Evolutionary conservation across 1,140 invertebrate species (phyloP).

Genomic region (Euglossa dilemma): DNA sequence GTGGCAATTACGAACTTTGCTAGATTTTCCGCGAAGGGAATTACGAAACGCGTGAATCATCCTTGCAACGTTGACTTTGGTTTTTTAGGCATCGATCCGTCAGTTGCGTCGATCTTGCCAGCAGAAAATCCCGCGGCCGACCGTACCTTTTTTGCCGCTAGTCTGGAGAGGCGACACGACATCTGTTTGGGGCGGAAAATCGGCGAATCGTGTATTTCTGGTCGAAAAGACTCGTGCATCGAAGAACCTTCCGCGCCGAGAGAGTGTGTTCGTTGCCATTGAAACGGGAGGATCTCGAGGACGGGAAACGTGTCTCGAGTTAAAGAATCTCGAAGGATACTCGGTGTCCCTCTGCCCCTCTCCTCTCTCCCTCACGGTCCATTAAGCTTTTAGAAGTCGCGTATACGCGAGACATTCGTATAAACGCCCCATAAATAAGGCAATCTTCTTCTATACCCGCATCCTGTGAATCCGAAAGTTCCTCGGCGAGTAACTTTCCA

Average conservation of each 20-base stretch:
- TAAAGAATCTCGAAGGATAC: conserved; percentile 17
- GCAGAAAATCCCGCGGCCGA: background rate
- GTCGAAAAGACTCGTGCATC: conserved; percentile 14
- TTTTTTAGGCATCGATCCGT: conserved; percentile 15
- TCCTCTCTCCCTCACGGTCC: conserved; percentile 58
- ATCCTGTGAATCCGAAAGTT: conserved; percentile 52
- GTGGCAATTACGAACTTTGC: conserved; percentile 10
- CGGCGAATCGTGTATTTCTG: conserved; percentile 36
- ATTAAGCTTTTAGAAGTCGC: conserved; percentile 54
- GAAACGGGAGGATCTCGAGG: background rate
- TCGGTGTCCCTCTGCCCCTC: conserved; percentile 2
- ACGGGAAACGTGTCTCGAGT: background rate
- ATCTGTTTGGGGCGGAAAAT: conserved; percentile 21
- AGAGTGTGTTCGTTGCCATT: background rate
- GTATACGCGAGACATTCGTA: conserved; percentile 24
- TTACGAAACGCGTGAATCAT: conserved; percentile 59
- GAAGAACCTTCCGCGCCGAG: background rate
- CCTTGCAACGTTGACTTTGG: background rate
- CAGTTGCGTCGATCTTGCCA: background rate
- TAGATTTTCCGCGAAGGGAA: conserved; percentile 53
- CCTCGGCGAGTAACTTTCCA: background rate
- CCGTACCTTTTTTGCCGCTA: background rate
- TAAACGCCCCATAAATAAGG: conserved; percentile 59
- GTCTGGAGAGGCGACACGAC: background rate
- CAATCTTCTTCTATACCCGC: conserved; percentile 52